Evolutionary conservation across 2,797 vertebrate species (phyloP), one percentile per base, ranked within the genome.

Genomic region (Antennarius maculatus): DNA sequence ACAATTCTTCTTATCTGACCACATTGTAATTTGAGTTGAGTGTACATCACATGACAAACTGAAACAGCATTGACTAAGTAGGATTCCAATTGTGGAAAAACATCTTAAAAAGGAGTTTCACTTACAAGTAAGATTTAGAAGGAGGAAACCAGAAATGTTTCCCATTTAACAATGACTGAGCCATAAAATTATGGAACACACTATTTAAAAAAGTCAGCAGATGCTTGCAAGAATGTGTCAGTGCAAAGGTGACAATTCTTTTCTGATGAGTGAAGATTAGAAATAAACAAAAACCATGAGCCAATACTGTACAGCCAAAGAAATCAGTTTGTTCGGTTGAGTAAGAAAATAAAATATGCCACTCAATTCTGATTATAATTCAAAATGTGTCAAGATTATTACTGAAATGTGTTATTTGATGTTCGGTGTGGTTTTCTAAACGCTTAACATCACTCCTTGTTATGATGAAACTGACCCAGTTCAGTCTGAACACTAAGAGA

Each of bases 1-100:
- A 9, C 50, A 39, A 28, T 6, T 23, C 48, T 28, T 8, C 64
- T 59, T 50, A 11, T 42, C 10, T 31, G 6, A 47, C 3, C 13
- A 14, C 13, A 43, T n/a, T n/a, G n/a, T 14, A 43, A 14, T 15
- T 15, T 43, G 11, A 43, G 45, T 55, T 55, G 57, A 46, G 42
- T 70, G 43, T 69, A 3, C 0, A 56, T 72, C 66, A 76, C 57
- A 62, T 68, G 76, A 69, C 42, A 27, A 34, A 27, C 16, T 17
- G 15, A 48, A 9, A 11, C 18, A 45, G 42, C 0, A 3, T 39
- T 34, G 18, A 13, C 28, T 3, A 54, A 45, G 45, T 2, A 34
- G 11, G n/a, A 54, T 41, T 59, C 27, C 11, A 16, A 37, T 2
- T 27, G 3, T 17, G 45, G 52, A 47, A 49, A 61, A 55, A 10